These are phyloP conservation scores for Lepidurus couesii DNA, from an alignment of 1,140 invertebrate genomes.

Conservation along the genomic window DNA sequence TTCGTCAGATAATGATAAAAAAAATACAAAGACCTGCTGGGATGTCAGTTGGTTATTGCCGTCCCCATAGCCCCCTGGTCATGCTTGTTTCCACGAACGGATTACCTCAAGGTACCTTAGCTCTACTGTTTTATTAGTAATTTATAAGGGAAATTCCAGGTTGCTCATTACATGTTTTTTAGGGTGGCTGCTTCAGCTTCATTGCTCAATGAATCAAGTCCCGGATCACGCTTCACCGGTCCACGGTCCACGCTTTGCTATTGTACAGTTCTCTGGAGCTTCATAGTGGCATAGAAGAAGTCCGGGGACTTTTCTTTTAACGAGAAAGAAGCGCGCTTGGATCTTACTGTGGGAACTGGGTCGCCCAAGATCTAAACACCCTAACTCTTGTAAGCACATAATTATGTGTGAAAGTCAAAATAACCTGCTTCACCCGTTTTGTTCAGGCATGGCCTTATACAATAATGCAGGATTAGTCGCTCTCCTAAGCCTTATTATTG, in stretches of 20 bases:
- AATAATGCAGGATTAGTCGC: not conserved
- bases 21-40: not conserved
- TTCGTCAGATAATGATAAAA: not conserved
- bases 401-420: conserved; percentile 22
- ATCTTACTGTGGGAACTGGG: conserved; percentile 11
- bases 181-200: not conserved
- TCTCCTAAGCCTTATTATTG: no score
- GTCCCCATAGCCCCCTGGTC: not conserved
- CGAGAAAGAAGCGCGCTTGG: not conserved
- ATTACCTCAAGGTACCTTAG: not conserved
- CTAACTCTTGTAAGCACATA: not conserved
- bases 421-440: not conserved
- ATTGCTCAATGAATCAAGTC: conserved; percentile 18
- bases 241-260: not conserved
- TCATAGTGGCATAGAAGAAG: not conserved
- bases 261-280: not conserved
- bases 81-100: not conserved
- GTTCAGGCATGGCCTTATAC: not conserved
- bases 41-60: not conserved
- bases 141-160: conserved; percentile 19
- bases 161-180: conserved; percentile 1
- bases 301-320: not conserved
- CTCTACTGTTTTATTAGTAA: conserved; percentile 1
- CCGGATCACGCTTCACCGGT: not conserved
- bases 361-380: conserved; percentile 4